These are phyloP conservation scores for Leucosticte australis DNA, from an alignment of 2,113 vertebrate genomes.

Conservation along the genomic window DNA sequence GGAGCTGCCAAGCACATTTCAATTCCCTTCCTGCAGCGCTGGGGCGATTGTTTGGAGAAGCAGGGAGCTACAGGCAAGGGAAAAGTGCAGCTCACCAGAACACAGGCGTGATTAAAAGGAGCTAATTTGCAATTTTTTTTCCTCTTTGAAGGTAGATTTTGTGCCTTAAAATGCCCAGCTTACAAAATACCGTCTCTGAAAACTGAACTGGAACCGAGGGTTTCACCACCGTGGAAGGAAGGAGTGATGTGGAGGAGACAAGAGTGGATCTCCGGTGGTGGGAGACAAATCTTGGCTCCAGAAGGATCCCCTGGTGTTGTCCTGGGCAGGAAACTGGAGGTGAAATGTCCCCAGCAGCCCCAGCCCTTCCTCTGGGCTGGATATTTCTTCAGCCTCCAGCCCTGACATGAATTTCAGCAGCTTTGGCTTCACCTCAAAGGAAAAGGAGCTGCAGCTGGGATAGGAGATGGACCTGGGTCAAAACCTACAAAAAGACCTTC, in stretches of 20 bases:
- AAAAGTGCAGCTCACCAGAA: not conserved
- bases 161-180: not conserved
- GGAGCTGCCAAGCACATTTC: not conserved
- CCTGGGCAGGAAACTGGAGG: not conserved
- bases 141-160: not conserved
- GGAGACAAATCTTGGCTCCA: not conserved
- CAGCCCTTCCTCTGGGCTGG: not conserved
- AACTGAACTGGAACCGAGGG: not conserved
- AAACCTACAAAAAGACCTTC: not conserved
- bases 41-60: not conserved
- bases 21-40: not conserved
- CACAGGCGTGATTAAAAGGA: not conserved
- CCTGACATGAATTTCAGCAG: not conserved
- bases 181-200: rapidly evolving
- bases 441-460: constrained; percentile 9
- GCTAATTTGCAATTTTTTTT: not conserved
- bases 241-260: not conserved
- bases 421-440: constrained; percentile 25
- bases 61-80: not conserved
- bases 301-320: not conserved
- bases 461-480: not conserved
- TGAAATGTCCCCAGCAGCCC: not conserved
- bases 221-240: not conserved
- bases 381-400: not conserved
- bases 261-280: not conserved